A percentile compares a stretch with the other conserved stretches of the same genome.
Evolutionary conservation across 2,888 invertebrate genomes (phyloP).

Genomic region (Ophion ventricosus): DNA sequence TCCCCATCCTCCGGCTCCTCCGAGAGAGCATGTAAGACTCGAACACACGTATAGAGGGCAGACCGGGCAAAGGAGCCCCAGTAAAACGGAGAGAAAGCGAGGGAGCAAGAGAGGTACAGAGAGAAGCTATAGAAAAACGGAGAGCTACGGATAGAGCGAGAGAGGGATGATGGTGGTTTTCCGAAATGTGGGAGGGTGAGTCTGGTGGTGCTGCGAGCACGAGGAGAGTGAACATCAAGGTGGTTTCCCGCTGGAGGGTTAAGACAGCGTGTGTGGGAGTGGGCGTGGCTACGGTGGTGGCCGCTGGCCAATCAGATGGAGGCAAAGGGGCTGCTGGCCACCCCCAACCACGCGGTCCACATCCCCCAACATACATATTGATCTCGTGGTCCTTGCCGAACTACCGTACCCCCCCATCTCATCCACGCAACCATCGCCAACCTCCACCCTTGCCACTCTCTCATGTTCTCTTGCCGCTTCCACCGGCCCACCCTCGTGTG

Average conservation of each 20-base stretch:
- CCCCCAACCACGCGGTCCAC: constrained; percentile 82
- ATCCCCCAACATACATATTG: constrained; percentile 83
- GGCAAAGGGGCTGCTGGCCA: constrained; percentile 78
- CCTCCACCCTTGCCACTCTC: constrained; percentile 45
- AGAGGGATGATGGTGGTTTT: constrained; percentile 69
- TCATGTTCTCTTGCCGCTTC: constrained; percentile 23
- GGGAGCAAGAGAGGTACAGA: constrained; percentile 34
- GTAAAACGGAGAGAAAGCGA: constrained; percentile 60
- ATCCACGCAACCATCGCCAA: constrained; percentile 51
- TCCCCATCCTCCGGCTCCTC: constrained; percentile 55
- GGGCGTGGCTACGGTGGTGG: constrained; percentile 81
- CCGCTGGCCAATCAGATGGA: constrained; percentile 83
- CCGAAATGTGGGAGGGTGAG: constrained; percentile 63
- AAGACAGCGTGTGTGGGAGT: constrained; percentile 83
- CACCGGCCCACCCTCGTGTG: constrained; percentile 16
- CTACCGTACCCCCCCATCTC: constrained; percentile 66
- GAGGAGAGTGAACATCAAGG: constrained; percentile 66
- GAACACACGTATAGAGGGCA: constrained; percentile 39
- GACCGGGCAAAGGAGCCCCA: constrained; percentile 55
- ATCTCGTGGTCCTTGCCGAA: constrained; percentile 82
- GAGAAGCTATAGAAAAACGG: constrained; percentile 50
- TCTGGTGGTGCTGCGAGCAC: constrained; percentile 60
- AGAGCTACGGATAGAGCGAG: constrained; percentile 46
- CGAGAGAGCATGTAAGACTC: constrained; percentile 55
- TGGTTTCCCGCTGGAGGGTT: constrained; percentile 77